Conservation (phyloP, 2,113 vertebrate species). For the Dascyllus trimaculatus region DNA sequence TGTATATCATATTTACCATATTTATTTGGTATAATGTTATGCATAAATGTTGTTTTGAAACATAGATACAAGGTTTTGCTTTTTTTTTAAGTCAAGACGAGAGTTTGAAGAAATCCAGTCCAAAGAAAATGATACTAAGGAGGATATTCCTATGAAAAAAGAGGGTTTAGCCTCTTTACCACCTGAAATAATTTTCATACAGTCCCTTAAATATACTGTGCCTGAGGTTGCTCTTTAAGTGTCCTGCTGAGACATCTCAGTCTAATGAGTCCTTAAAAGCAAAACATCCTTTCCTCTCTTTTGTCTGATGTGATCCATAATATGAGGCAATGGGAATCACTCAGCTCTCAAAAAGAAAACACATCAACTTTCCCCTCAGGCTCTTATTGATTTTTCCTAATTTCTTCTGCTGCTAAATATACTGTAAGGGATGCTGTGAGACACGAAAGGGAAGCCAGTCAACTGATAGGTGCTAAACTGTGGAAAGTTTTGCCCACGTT, state of each 20-base stretch:
- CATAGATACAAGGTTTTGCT: no score
- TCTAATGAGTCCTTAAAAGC: slow-evolving; percentile 29
- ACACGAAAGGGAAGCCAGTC: slow-evolving; percentile 20
- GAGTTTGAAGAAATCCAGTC: neutral
- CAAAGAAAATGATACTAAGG: neutral
- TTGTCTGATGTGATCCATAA: slow-evolving; percentile 5
- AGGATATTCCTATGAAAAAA: neutral
- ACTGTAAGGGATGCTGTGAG: slow-evolving; percentile 48
- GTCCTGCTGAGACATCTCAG: slow-evolving; percentile 2
- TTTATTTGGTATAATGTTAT: neutral
- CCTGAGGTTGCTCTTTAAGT: slow-evolving; percentile 4
- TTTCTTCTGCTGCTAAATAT: slow-evolving; percentile 65
- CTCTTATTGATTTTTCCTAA: slow-evolving; percentile 71
- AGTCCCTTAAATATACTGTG: neutral
- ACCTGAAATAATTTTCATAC: neutral
- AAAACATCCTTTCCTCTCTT: slow-evolving; percentile 13
- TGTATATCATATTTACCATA: neutral
- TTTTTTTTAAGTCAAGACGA: no score
- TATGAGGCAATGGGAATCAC: slow-evolving; percentile 10
- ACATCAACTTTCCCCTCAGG: slow-evolving; percentile 31
- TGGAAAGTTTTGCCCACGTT: slow-evolving; percentile 30
- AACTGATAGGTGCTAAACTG: slow-evolving; percentile 40
- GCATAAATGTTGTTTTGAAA: neutral
- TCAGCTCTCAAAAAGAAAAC: slow-evolving; percentile 41
- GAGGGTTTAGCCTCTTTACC: no score